These are phyloP conservation scores for Cetonia aurata DNA, from an alignment of 2,888 invertebrate species.

Conservation along the genomic window DNA sequence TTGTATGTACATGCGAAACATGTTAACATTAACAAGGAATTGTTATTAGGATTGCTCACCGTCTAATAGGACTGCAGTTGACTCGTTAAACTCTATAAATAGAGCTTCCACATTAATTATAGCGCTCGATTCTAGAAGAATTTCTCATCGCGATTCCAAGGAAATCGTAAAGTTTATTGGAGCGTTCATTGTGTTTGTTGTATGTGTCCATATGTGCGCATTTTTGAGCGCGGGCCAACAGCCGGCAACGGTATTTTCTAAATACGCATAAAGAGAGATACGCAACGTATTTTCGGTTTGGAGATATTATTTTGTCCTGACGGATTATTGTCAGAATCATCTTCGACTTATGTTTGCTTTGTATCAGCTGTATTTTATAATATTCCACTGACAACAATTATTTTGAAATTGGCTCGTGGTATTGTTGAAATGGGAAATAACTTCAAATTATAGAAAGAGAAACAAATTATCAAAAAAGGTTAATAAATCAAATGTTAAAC, in stretches of 20 bases:
- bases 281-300: neutral
- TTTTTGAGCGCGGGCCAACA: constrained; percentile 1
- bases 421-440: too few species aligned
- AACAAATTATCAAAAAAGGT: too few species aligned
- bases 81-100: neutral
- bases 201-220: constrained; percentile 6
- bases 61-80: neutral
- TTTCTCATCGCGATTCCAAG: neutral
- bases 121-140: too few species aligned
- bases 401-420: too few species aligned
- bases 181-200: neutral
- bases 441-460: too few species aligned
- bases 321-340: too few species aligned
- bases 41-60: constrained; percentile 4
- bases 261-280: neutral
- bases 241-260: neutral
- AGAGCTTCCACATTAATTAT: too few species aligned
- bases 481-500: too few species aligned
- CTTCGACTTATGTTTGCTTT: too few species aligned
- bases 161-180: constrained; percentile 13
- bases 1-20: neutral
- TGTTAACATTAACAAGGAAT: constrained; percentile 4
- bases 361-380: too few species aligned
- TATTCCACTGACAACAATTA: too few species aligned
- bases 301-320: too few species aligned